Evolutionary conservation across 2,888 invertebrate species (phyloP).

Genomic region (Eristalinus aeneus): DNA sequence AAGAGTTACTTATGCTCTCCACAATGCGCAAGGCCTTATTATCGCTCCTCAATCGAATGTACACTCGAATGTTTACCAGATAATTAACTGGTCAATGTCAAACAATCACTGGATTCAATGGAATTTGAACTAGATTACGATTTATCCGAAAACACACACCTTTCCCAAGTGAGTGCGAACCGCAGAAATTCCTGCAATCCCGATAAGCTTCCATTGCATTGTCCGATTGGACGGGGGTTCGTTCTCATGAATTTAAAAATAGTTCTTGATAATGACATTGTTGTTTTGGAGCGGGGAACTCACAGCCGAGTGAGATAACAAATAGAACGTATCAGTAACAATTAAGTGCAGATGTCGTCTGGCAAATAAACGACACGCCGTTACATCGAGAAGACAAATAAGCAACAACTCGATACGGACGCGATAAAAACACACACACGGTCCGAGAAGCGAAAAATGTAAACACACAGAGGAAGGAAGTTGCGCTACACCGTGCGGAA

Average conservation of each 20-base stretch:
- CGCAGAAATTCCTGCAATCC: background rate
- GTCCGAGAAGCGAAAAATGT: conserved; percentile 37
- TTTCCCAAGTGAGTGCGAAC: background rate
- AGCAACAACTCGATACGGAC: conserved; percentile 56
- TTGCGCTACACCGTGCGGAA: conserved; percentile 31
- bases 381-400: conserved; percentile 51
- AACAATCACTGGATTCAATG: background rate
- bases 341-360: conserved; percentile 64
- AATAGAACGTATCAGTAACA: conserved; percentile 48
- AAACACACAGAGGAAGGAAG: conserved; percentile 32
- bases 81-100: background rate
- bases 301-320: conserved; percentile 44
- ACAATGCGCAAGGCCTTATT: background rate
- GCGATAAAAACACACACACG: conserved; percentile 27
- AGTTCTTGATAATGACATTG: conserved; percentile 58
- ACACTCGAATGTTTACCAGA: background rate
- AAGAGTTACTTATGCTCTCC: background rate
- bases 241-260: conserved; percentile 14
- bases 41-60: background rate
- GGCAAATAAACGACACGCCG: conserved; percentile 32
- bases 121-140: background rate
- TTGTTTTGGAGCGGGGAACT: conserved; percentile 43
- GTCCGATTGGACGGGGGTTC: background rate
- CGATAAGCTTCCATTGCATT: background rate
- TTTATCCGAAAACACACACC: background rate